Evolutionary conservation across 2,113 vertebrate species (phyloP).

Genomic region (Myiagra hebetior): DNA sequence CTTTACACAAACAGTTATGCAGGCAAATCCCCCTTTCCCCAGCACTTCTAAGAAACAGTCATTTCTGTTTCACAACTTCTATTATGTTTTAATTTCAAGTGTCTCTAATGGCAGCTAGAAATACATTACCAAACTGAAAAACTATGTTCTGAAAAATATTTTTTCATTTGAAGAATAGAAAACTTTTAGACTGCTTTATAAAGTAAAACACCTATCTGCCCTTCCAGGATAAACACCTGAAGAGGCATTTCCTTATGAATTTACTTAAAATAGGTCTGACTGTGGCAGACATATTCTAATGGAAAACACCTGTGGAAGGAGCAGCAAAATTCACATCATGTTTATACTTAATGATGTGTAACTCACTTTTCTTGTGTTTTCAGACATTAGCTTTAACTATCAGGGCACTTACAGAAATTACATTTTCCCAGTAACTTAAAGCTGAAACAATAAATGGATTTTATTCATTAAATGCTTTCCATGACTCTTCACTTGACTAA

Average conservation of each 20-base stretch:
- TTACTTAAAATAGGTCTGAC: conserved; percentile 48
- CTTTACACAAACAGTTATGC: not conserved
- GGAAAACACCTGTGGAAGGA: conserved; percentile 37
- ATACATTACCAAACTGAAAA: conserved; percentile 12
- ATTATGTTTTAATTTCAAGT: not conserved
- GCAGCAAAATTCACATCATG: not conserved
- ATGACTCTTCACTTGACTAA: not conserved
- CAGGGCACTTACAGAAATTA: not conserved
- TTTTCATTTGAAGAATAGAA: conserved; percentile 36
- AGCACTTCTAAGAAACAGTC: not conserved
- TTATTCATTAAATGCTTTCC: not conserved
- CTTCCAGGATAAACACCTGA: conserved; percentile 43
- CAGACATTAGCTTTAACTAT: not conserved
- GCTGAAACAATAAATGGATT: not conserved
- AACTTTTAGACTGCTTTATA: not conserved
- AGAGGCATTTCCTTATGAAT: conserved; percentile 46
- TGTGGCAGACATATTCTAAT: conserved; percentile 39
- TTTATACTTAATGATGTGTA: not conserved
- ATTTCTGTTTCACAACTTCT: not conserved
- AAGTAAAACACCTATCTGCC: conserved; percentile 2
- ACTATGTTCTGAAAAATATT: conserved; percentile 17
- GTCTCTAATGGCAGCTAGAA: not conserved
- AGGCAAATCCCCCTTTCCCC: not conserved
- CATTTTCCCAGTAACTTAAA: not conserved
- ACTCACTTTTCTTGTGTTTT: not conserved